Percentiles rank a stretch among this genome's conserved stretches.
phyloP scores from a whole-genome alignment of 2,113 vertebrate genomes.

The Scomber scombrus region DNA sequence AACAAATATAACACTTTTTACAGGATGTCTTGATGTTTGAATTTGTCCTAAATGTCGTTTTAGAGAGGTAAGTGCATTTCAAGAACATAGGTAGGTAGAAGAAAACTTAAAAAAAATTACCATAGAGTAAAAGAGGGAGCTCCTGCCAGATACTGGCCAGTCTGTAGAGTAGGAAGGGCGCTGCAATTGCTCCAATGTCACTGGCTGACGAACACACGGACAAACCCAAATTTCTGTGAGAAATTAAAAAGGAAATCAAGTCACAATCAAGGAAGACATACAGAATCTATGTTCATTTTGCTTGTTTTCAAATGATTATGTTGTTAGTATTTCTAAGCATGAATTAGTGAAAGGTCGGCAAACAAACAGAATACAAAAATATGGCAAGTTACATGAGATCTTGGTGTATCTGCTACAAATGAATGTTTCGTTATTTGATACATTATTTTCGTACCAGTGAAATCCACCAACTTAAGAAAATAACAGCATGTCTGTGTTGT shows the following conservation, averaged over 20 bases:
- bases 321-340: too few species aligned
- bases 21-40: background rate
- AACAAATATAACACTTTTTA: background rate
- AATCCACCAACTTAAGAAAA: too few species aligned
- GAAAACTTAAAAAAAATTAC: background rate
- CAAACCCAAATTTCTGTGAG: conserved; percentile 30
- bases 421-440: too few species aligned
- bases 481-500: too few species aligned
- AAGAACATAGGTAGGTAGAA: background rate
- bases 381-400: too few species aligned
- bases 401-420: too few species aligned
- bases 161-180: conserved; percentile 44
- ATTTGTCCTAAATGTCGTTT: background rate
- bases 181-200: conserved; percentile 14
- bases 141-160: conserved; percentile 31
- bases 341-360: too few species aligned
- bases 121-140: conserved; percentile 27
- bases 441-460: too few species aligned
- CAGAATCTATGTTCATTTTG: too few species aligned
- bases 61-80: background rate
- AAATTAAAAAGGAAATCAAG: background rate
- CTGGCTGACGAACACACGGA: conserved; percentile 45
- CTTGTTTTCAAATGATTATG: too few species aligned
- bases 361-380: too few species aligned
- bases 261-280: too few species aligned